Percentiles rank a stretch among this genome's conserved stretches.
phyloP scores from a whole-genome alignment of 2,113 vertebrate species.

The Eidolon helvum region DNA sequence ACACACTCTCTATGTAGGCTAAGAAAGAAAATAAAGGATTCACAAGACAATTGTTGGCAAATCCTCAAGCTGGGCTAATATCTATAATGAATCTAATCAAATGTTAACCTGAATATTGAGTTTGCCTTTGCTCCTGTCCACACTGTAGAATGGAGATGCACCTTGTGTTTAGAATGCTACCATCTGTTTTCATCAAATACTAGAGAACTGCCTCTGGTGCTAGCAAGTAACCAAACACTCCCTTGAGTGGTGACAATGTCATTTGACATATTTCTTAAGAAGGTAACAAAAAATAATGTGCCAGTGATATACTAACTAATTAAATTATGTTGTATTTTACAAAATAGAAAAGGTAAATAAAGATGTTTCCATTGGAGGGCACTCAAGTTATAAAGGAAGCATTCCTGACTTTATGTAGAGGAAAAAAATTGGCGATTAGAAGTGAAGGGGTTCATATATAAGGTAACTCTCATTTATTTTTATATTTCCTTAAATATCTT shows the following conservation, averaged over 20 bases:
- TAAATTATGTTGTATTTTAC: background rate
- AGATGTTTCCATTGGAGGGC: background rate
- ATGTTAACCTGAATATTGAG: background rate
- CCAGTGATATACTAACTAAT: background rate
- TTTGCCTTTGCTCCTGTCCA: background rate
- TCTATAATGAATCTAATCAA: background rate
- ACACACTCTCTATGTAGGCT: background rate
- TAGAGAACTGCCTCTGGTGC: background rate
- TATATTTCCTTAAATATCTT: background rate
- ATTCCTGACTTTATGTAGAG: background rate
- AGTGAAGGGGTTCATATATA: background rate
- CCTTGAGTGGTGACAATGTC: background rate
- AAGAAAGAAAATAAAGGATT: background rate
- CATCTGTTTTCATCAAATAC: constrained; percentile 4
- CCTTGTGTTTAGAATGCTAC: background rate
- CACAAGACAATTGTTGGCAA: background rate
- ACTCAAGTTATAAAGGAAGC: background rate
- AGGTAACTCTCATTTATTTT: background rate
- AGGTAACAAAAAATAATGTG: background rate
- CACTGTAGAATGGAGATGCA: background rate
- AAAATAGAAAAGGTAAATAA: background rate
- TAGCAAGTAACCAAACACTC: background rate
- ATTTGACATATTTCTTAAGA: constrained; percentile 10
- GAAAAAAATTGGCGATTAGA: background rate
- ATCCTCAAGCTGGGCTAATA: background rate